These are phyloP conservation scores for Tringa solitaria DNA, from an alignment of 2,113 vertebrate species.

Conservation along the genomic window DNA sequence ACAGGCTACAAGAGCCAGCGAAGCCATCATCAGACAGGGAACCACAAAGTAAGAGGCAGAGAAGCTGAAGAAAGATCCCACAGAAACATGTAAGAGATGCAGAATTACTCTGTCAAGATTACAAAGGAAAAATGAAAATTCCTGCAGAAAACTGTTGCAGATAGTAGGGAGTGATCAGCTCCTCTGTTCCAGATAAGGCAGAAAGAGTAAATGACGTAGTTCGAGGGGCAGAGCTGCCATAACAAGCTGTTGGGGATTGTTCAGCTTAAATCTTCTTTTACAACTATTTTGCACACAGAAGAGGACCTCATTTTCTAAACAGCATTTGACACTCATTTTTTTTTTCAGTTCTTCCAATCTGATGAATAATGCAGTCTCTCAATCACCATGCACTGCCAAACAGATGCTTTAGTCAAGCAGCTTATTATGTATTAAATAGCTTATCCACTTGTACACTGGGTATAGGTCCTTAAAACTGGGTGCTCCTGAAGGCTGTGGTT, in stretches of 20 bases:
- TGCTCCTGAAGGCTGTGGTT: not conserved
- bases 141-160: not conserved
- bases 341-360: not conserved
- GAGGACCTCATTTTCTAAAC: not conserved
- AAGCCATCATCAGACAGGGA: not conserved
- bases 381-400: not conserved
- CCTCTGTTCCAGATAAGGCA: not conserved
- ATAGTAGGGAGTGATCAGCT: not conserved
- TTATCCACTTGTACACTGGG: not conserved
- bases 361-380: slow-evolving; percentile 10
- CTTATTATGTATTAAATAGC: slow-evolving; percentile 26
- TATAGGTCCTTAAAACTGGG: not conserved
- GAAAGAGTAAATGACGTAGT: not conserved
- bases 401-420: slow-evolving; percentile 33
- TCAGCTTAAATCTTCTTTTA: not conserved
- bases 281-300: not conserved
- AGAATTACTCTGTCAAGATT: not conserved
- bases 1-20: not conserved
- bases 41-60: not conserved
- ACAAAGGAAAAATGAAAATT: not conserved
- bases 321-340: not conserved
- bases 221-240: not conserved
- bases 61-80: not conserved
- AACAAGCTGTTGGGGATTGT: not conserved
- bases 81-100: not conserved